Percentiles rank a stretch among this genome's conserved stretches.
Evolutionary conservation across 2,888 invertebrate genomes (phyloP).

Genomic region (Apamea anceps): DNA sequence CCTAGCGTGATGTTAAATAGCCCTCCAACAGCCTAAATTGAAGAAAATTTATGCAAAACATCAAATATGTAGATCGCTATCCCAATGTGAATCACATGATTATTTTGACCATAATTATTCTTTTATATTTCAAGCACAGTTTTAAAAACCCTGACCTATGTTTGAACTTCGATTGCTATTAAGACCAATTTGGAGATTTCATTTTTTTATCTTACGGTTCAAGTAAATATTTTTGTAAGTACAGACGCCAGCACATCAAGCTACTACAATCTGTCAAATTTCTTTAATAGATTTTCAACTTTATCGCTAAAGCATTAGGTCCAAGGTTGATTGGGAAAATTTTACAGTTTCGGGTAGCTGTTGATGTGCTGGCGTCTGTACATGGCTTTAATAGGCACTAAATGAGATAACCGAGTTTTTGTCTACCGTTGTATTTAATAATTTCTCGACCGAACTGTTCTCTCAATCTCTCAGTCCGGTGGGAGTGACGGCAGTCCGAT

Average conservation of each 20-base stretch:
- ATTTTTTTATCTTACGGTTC: not conserved
- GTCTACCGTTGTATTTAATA: not conserved
- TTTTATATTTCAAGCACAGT: constrained; percentile 9
- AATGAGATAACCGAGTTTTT: not conserved
- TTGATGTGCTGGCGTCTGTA: no score
- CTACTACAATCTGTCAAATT: no score
- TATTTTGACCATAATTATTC: not conserved
- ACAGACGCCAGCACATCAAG: no score
- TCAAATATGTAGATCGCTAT: no score
- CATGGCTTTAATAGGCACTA: not conserved
- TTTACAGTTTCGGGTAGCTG: no score
- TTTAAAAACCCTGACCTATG: constrained; percentile 6
- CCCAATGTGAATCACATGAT: constrained; percentile 3
- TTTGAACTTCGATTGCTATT: constrained; percentile 25
- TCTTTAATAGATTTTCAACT: no score
- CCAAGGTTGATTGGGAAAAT: no score
- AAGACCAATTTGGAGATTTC: not conserved
- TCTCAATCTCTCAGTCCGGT: not conserved
- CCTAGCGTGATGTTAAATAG: no score
- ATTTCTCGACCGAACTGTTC: not conserved
- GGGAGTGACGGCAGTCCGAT: not conserved
- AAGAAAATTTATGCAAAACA: no score
- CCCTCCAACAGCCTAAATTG: no score
- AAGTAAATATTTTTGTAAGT: not conserved
- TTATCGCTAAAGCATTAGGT: no score